These are phyloP conservation scores for Synergus gifuensis DNA, from an alignment of 2,888 invertebrate genomes.

Conservation along the genomic window DNA sequence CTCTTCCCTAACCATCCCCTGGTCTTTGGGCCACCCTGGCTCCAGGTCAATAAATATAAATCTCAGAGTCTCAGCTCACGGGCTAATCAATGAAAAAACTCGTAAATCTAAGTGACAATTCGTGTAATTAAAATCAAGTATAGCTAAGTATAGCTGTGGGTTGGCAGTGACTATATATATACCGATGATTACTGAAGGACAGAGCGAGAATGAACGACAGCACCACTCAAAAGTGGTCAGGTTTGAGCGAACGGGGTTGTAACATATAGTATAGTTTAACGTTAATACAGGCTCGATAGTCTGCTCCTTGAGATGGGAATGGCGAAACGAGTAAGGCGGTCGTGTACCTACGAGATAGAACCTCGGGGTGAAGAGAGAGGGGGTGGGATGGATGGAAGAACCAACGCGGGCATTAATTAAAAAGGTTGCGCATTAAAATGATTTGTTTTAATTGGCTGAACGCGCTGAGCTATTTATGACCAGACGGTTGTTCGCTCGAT, in stretches of 20 bases:
- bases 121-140: slow-evolving; percentile 69
- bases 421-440: slow-evolving; percentile 78
- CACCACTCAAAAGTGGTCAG: slow-evolving; percentile 34
- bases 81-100: slow-evolving; percentile 60
- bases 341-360: slow-evolving; percentile 52
- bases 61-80: slow-evolving; percentile 51
- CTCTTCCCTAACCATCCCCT: slow-evolving; percentile 38
- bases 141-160: slow-evolving; percentile 60
- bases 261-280: slow-evolving; percentile 59
- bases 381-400: slow-evolving; percentile 69
- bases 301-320: slow-evolving; percentile 47
- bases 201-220: slow-evolving; percentile 45
- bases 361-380: slow-evolving; percentile 50
- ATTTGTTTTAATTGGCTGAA: slow-evolving; percentile 78
- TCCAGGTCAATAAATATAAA: slow-evolving; percentile 63
- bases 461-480: slow-evolving; percentile 77
- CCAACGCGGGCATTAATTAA: slow-evolving; percentile 77
- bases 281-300: slow-evolving; percentile 56
- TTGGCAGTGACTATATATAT: slow-evolving; percentile 36
- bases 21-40: slow-evolving; percentile 51
- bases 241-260: slow-evolving; percentile 51
- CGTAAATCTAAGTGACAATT: slow-evolving; percentile 68
- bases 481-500: slow-evolving; percentile 70
- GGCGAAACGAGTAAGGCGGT: slow-evolving; percentile 56
- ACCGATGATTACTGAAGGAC: slow-evolving; percentile 33